A percentile compares a stretch with the other conserved stretches of the same genome.
Conservation (phyloP, 2,888 invertebrate species). For the Nomada ferruginata region DNA sequence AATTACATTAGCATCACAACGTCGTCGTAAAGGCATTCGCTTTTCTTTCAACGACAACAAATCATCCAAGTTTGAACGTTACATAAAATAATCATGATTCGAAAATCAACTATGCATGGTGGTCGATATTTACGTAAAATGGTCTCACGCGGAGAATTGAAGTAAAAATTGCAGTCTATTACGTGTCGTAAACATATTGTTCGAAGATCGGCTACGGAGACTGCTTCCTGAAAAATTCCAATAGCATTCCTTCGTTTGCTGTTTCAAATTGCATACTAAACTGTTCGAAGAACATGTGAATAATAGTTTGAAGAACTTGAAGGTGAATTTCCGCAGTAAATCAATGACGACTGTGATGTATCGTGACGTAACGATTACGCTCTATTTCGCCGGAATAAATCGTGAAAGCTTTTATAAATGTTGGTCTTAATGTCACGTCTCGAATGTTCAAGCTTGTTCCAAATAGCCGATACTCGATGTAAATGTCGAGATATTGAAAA, state of each 20-base stretch:
- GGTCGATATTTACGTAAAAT: not conserved
- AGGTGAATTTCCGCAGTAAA: slow-evolving; percentile 5
- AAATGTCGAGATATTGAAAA: not conserved
- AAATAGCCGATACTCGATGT: not conserved
- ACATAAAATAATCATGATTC: not conserved
- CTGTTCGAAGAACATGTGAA: slow-evolving; percentile 27
- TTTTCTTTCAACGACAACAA: not conserved
- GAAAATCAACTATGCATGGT: not conserved
- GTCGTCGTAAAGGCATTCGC: not conserved
- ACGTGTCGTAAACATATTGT: slow-evolving; percentile 4
- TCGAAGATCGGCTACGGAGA: not conserved
- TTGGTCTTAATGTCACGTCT: too few species aligned
- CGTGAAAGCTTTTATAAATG: not conserved
- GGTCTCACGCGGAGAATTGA: not conserved
- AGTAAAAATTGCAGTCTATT: not conserved
- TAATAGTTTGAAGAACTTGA: not conserved
- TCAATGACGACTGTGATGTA: not conserved
- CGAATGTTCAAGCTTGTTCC: not conserved
- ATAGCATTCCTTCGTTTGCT: not conserved
- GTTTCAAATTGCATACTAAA: slow-evolving; percentile 1
- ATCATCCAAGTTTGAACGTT: not conserved
- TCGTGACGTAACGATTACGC: not conserved
- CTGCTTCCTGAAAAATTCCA: not conserved
- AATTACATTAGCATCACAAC: not conserved
- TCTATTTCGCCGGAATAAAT: not conserved